These are phyloP conservation scores for Manis crassicaudata DNA, from an alignment of 2,797 vertebrate species.

Conservation along the genomic window DNA sequence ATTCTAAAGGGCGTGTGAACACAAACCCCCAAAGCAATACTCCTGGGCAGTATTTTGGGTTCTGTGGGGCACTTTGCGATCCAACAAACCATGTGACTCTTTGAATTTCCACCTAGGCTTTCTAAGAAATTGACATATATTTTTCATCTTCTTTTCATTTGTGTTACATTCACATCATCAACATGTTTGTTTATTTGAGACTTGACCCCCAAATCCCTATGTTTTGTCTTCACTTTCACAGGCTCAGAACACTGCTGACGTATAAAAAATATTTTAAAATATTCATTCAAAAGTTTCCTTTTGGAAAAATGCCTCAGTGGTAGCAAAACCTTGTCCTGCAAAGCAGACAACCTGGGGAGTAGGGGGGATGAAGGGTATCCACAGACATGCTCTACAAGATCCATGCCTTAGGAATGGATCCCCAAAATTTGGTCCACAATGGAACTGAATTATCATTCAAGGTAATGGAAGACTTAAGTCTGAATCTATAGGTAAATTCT, in stretches of 20 bases:
- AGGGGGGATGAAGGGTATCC: not conserved
- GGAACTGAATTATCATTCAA: not conserved
- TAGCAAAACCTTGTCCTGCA: not conserved
- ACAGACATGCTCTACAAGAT: not conserved
- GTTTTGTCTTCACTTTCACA: not conserved
- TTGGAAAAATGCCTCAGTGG: not conserved
- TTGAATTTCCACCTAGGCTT: not conserved
- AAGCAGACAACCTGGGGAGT: not conserved
- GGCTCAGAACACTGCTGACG: not conserved
- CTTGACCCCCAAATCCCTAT: not conserved
- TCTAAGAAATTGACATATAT: slow-evolving; percentile 1
- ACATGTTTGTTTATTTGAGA: not conserved
- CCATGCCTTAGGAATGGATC: not conserved
- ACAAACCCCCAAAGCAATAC: not conserved
- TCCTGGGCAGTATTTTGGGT: not conserved
- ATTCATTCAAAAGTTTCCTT: not conserved
- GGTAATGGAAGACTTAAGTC: not conserved
- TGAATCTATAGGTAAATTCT: not conserved
- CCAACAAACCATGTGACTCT: not conserved
- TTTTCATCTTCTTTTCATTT: not conserved
- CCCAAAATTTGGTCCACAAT: not conserved
- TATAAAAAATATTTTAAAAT: not conserved
- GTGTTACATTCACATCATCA: not conserved
- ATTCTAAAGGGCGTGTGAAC: not conserved
- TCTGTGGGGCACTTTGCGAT: not conserved